These are phyloP conservation scores for Euphonia xanthogaster DNA, from an alignment of 2,797 vertebrate genomes.

Conservation along the genomic window DNA sequence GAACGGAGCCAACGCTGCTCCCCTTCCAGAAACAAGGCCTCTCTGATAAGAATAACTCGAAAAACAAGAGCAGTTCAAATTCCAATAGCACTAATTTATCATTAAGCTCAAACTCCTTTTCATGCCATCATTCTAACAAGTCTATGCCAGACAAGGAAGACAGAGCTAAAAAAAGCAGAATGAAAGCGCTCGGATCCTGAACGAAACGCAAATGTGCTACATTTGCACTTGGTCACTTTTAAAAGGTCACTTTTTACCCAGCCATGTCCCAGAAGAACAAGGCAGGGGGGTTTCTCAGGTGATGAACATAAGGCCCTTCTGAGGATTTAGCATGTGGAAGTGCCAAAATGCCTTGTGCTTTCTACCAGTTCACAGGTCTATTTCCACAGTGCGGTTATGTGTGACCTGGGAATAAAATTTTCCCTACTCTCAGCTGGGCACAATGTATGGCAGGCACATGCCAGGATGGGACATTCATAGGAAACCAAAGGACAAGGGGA, in stretches of 20 bases:
- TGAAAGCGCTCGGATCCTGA: neutral
- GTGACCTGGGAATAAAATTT: neutral
- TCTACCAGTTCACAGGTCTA: neutral
- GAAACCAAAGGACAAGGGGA: neutral
- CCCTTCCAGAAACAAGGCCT: slow-evolving; percentile 21
- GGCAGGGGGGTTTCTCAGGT: neutral
- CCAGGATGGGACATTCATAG: neutral
- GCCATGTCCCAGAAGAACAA: neutral
- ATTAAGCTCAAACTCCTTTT: neutral
- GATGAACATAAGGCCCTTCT: neutral
- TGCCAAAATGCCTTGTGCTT: neutral
- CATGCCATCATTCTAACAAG: neutral
- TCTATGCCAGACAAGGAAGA: neutral
- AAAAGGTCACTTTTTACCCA: neutral
- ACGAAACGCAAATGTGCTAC: neutral
- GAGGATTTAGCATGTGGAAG: neutral
- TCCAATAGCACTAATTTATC: slow-evolving; percentile 63
- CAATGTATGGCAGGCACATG: neutral
- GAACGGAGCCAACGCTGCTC: neutral
- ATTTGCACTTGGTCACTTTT: neutral
- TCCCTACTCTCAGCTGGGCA: neutral
- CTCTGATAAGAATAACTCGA: slow-evolving; percentile 54
- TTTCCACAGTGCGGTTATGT: neutral
- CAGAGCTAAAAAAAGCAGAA: neutral
- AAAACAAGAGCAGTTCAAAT: slow-evolving; percentile 62